These are phyloP conservation scores for Poeciliopsis presidionis DNA, from an alignment of 2,797 vertebrate species.

Conservation along the genomic window DNA sequence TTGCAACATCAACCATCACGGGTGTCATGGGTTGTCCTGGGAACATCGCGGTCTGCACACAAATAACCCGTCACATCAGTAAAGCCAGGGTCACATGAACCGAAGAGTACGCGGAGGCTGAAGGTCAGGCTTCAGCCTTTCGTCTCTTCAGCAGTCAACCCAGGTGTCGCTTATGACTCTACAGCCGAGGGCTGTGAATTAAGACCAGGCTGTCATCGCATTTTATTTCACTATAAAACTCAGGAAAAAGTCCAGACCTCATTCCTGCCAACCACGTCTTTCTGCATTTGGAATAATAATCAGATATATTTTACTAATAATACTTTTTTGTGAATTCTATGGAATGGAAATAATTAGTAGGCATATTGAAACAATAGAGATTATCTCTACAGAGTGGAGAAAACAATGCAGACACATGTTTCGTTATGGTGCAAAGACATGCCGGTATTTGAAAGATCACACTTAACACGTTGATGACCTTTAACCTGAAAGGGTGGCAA, in stretches of 20 bases:
- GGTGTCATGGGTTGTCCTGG: conserved; percentile 46
- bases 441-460: conserved; percentile 19
- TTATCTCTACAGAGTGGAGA: not conserved
- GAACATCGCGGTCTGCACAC: conserved; percentile 44
- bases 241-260: conserved; percentile 25
- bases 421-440: not conserved
- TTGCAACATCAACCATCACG: conserved; percentile 20
- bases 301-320: not conserved
- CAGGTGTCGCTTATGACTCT: conserved; percentile 42
- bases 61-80: conserved; percentile 60
- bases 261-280: conserved; percentile 5
- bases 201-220: conserved; percentile 47
- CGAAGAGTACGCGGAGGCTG: conserved; percentile 49
- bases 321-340: not conserved
- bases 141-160: conserved; percentile 50
- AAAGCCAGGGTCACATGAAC: conserved; percentile 51
- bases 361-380: not conserved
- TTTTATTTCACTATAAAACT: conserved; percentile 45
- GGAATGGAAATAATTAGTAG: not conserved
- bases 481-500: conserved; percentile 30
- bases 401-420: conserved; percentile 8
- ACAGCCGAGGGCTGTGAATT: conserved; percentile 51
- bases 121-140: conserved; percentile 64
- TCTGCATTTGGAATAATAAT: not conserved
- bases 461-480: not conserved